Percentiles rank a stretch among this genome's conserved stretches.
Conservation (phyloP, 2,888 invertebrate species). For the Idaea aversata region DNA sequence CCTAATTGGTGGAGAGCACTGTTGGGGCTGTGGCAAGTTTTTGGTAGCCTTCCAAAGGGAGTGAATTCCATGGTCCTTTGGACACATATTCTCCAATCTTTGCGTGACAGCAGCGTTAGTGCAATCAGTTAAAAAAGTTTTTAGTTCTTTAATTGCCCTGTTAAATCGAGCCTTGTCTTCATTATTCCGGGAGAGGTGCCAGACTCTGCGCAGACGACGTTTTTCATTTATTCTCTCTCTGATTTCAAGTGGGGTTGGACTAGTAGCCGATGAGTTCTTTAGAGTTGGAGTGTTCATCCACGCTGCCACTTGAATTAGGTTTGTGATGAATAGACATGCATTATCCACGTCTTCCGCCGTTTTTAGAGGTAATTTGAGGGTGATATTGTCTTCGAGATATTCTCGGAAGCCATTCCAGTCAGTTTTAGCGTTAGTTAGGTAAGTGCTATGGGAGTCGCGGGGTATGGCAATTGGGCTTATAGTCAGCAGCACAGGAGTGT, state of each 20-base stretch:
- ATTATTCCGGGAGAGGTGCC: slow-evolving; percentile 14
- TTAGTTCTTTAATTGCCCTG: slow-evolving; percentile 2
- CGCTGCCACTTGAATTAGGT: neutral
- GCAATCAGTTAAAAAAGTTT: neutral
- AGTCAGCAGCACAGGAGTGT: too few species aligned
- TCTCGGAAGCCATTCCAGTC: neutral
- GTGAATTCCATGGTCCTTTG: neutral
- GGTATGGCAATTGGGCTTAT: too few species aligned
- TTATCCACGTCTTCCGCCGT: neutral
- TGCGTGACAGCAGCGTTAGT: slow-evolving; percentile 1
- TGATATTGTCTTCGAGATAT: neutral
- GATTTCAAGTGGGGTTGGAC: slow-evolving; percentile 8
- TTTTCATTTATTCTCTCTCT: slow-evolving; percentile 11
- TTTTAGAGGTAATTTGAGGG: neutral
- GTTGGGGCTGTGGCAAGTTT: slow-evolving; percentile 9
- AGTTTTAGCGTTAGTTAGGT: neutral
- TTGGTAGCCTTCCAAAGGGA: slow-evolving; percentile 16
- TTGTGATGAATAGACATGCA: neutral
- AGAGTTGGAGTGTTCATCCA: neutral
- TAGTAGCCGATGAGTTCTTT: slow-evolving; percentile 9
- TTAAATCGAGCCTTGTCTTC: slow-evolving; percentile 12
- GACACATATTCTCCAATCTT: slow-evolving; percentile 1
- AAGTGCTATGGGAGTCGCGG: neutral
- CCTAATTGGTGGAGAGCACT: slow-evolving; percentile 6
- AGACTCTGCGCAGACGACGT: slow-evolving; percentile 15